Evolutionary conservation across 1,140 invertebrate genomes (phyloP).

Genomic region (Maconellicoccus hirsutus): DNA sequence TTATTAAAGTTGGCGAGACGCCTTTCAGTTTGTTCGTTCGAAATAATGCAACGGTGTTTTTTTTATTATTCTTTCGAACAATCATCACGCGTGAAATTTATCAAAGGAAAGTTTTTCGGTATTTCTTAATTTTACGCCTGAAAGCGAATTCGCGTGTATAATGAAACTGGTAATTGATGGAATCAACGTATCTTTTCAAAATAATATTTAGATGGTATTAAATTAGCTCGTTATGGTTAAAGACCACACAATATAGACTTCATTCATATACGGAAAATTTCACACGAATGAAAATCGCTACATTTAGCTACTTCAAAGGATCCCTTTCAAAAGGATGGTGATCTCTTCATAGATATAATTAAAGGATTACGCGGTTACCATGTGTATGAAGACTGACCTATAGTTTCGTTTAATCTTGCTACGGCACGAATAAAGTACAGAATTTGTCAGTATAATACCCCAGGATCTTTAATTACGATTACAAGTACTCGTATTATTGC

Average conservation of each 20-base stretch:
- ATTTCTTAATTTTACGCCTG: neutral
- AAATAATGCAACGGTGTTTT: no score
- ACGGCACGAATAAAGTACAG: neutral
- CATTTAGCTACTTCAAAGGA: no score
- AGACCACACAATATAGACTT: no score
- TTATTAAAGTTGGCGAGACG: no score
- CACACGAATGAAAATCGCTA: no score
- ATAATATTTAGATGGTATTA: no score
- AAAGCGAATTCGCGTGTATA: neutral
- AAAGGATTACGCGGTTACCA: neutral
- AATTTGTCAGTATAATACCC: neutral
- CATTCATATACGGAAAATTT: no score
- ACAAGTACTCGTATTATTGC: no score
- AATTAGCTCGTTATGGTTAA: no score
- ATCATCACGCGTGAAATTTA: neutral
- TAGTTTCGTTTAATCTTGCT: neutral
- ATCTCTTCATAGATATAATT: neutral
- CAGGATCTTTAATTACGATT: neutral
- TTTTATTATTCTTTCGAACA: neutral
- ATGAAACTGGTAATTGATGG: no score
- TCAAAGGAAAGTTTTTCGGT: neutral
- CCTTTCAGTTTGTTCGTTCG: no score
- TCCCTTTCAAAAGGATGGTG: neutral
- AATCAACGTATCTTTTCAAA: no score
- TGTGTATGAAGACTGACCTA: neutral